These are phyloP conservation scores for Pogonocichla stellata DNA, from an alignment of 2,113 vertebrate genomes.

Conservation along the genomic window DNA sequence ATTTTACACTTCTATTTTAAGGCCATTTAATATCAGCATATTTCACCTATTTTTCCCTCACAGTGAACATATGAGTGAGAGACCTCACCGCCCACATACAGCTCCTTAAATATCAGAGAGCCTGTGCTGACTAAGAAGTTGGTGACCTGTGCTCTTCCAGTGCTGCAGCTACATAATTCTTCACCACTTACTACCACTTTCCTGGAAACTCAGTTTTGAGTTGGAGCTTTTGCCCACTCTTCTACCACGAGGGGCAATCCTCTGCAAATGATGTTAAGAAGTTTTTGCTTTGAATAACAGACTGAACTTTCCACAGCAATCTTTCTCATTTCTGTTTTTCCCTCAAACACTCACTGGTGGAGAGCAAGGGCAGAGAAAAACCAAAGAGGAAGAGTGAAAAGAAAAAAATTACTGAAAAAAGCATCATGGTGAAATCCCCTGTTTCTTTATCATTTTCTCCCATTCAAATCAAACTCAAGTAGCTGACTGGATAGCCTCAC, in stretches of 20 bases:
- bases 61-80: background rate
- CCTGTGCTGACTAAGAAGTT: background rate
- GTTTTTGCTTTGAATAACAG: conserved; percentile 18
- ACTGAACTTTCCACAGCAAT: conserved; percentile 6
- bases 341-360: background rate
- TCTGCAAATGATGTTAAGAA: background rate
- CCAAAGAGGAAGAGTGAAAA: background rate
- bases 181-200: background rate
- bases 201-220: conserved; percentile 28
- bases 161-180: background rate
- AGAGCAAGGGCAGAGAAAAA: background rate
- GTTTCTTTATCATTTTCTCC: background rate
- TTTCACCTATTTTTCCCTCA: background rate
- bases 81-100: background rate
- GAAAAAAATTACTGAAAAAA: background rate
- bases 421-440: background rate
- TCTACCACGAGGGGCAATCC: background rate
- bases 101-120: background rate
- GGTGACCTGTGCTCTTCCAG: background rate
- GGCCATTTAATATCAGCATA: background rate
- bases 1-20: background rate
- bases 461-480: background rate
- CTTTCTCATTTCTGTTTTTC: background rate
- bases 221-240: background rate
- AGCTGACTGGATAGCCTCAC: background rate